Evolutionary conservation across 2,888 invertebrate species (phyloP).

Genomic region (Anoplius nigerrimus): DNA sequence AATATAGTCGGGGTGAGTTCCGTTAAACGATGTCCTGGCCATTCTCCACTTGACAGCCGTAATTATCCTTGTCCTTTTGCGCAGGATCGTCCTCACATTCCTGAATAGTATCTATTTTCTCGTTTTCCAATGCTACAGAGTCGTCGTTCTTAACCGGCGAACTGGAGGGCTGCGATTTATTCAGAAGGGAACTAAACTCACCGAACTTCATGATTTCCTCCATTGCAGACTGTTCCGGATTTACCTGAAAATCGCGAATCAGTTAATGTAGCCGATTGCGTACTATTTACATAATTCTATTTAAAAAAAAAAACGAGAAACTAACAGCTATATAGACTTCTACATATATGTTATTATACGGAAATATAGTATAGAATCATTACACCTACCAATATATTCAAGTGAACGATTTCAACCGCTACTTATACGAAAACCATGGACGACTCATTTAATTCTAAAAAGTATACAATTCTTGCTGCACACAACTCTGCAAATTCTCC

Average conservation of each 20-base stretch:
- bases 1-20: background rate
- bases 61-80: constrained; percentile 49
- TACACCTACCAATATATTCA: too few species aligned
- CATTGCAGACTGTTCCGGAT: constrained; percentile 65
- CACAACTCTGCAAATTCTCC: too few species aligned
- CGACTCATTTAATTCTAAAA: too few species aligned
- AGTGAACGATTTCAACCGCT: too few species aligned
- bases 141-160: background rate
- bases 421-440: too few species aligned
- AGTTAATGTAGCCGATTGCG: too few species aligned
- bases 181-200: constrained; percentile 67
- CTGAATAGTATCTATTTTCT: background rate
- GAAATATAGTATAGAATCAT: too few species aligned
- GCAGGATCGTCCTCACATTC: constrained; percentile 34
- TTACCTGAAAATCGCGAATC: constrained; percentile 46
- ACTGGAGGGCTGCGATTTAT: constrained; percentile 60
- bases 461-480: too few species aligned
- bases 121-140: background rate
- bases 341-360: too few species aligned
- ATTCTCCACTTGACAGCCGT: constrained; percentile 55
- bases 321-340: too few species aligned
- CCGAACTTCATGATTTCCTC: constrained; percentile 68
- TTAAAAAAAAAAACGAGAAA: too few species aligned
- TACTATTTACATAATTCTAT: too few species aligned
- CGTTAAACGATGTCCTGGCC: constrained; percentile 52